A percentile compares a stretch with the other conserved stretches of the same genome.
Conservation (phyloP, 2,797 vertebrate species). For the Sebastes diaconus region DNA sequence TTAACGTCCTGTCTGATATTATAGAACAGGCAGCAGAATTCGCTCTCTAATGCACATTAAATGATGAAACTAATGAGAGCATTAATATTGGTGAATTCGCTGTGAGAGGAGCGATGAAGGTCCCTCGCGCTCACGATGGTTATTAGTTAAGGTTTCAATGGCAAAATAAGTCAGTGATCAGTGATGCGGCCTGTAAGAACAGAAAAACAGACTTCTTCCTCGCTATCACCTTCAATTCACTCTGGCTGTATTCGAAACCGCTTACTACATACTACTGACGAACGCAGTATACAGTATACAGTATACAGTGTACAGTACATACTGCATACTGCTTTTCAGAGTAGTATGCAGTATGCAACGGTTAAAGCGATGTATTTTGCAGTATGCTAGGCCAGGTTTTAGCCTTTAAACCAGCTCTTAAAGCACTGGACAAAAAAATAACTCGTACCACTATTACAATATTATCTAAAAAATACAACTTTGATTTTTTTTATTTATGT, state of each 20-base stretch:
- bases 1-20: background rate
- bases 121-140: background rate
- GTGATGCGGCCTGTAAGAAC: background rate
- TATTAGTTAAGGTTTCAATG: background rate
- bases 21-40: background rate
- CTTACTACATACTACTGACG: too few relatives aligned
- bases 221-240: background rate
- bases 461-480: too few relatives aligned
- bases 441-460: too few relatives aligned
- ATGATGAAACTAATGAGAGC: background rate
- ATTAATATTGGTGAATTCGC: background rate
- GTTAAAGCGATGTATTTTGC: too few relatives aligned
- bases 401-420: too few relatives aligned
- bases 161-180: background rate
- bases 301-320: too few relatives aligned
- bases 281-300: too few relatives aligned
- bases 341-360: too few relatives aligned
- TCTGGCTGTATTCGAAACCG: background rate
- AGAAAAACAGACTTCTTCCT: background rate
- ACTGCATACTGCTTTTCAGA: rapidly evolving
- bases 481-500: too few relatives aligned
- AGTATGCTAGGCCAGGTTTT: too few relatives aligned
- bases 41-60: background rate
- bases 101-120: background rate
- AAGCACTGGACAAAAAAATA: too few relatives aligned